Evolutionary conservation across 2,888 invertebrate species (phyloP).

Genomic region (Scotopteryx bipunctaria): DNA sequence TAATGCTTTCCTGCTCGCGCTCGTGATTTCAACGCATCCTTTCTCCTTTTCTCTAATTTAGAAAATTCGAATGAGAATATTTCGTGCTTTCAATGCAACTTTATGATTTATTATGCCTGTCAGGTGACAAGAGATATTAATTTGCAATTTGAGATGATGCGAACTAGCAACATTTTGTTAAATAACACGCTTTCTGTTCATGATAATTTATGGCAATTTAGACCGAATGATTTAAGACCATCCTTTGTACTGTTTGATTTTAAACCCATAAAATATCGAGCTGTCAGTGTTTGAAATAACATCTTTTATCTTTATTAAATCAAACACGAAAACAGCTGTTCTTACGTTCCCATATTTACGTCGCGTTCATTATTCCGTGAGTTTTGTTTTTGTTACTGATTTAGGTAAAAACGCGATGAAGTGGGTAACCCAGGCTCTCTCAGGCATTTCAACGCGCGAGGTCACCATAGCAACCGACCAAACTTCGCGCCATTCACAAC

Average conservation of each 20-base stretch:
- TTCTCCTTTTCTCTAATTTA: constrained; percentile 56
- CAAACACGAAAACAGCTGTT: constrained; percentile 13
- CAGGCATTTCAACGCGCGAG: constrained; percentile 72
- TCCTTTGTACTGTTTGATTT: neutral
- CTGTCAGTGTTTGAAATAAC: neutral
- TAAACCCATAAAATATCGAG: neutral
- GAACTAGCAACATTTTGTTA: neutral
- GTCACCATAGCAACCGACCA: constrained; percentile 84
- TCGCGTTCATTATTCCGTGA: constrained; percentile 46
- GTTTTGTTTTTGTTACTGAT: constrained; percentile 62
- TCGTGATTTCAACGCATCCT: constrained; percentile 39
- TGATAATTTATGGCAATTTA: neutral
- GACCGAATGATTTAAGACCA: neutral
- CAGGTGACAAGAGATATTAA: constrained; percentile 9
- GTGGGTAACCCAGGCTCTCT: constrained; percentile 63
- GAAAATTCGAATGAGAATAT: constrained; percentile 58
- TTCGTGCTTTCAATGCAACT: constrained; percentile 2
- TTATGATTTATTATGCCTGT: constrained; percentile 8
- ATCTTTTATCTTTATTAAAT: constrained; percentile 7
- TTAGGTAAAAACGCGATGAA: constrained; percentile 68
- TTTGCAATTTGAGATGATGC: constrained; percentile 6
- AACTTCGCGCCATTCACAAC: constrained; percentile 51
- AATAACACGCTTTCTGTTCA: neutral
- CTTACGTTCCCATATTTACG: constrained; percentile 15
- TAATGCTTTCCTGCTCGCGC: constrained; percentile 65